These are phyloP conservation scores for Neolamprologus falcicula DNA, from an alignment of 2,113 vertebrate species.

Conservation along the genomic window DNA sequence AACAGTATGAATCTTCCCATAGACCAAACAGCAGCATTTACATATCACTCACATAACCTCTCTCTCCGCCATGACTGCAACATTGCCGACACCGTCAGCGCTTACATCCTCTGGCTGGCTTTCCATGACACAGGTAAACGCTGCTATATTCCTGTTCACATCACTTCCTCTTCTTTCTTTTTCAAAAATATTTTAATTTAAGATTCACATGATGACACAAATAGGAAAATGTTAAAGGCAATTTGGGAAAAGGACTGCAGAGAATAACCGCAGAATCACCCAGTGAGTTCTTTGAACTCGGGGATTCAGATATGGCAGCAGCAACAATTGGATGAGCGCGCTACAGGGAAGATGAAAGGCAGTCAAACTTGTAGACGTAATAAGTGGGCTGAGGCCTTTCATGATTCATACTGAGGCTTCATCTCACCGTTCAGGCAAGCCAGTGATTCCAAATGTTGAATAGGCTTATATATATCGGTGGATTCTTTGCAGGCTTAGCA, in stretches of 20 bases:
- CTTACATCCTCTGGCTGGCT: not conserved
- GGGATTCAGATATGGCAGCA: constrained; percentile 37
- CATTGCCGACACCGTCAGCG: not conserved
- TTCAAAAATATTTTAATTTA: constrained; percentile 1
- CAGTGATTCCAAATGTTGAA: constrained; percentile 33
- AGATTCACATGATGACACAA: not conserved
- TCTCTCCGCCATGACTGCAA: not conserved
- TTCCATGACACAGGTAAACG: constrained; percentile 12
- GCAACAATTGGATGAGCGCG: constrained; percentile 40
- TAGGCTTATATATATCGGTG: not conserved
- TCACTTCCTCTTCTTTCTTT: not conserved
- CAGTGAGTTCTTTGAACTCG: constrained; percentile 36
- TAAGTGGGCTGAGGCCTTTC: constrained; percentile 49
- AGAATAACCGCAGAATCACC: constrained; percentile 30
- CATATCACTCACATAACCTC: constrained; percentile 35
- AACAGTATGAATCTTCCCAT: constrained; percentile 31
- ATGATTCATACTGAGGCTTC: constrained; percentile 35
- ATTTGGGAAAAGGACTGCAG: not conserved
- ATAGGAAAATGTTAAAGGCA: constrained; percentile 8
- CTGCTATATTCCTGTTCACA: not conserved
- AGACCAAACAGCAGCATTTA: constrained; percentile 34
- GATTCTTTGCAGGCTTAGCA: constrained; percentile 21
- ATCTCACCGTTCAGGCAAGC: constrained; percentile 33
- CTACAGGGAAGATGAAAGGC: constrained; percentile 49
- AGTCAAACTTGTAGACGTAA: constrained; percentile 45